These are phyloP conservation scores for Champsocephalus esox DNA, from an alignment of 2,797 vertebrate species.

Conservation along the genomic window DNA sequence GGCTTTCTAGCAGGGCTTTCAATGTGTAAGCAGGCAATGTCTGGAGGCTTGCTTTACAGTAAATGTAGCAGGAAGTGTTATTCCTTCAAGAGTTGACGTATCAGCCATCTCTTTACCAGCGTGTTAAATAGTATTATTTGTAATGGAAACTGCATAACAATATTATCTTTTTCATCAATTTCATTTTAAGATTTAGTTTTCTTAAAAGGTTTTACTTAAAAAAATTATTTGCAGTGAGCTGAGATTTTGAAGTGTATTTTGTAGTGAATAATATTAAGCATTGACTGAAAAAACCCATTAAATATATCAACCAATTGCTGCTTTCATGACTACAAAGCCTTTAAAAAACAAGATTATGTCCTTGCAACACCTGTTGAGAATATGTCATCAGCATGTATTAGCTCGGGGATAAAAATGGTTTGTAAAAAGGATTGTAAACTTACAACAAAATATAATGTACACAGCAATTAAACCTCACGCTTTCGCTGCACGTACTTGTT, in stretches of 20 bases:
- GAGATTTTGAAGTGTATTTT: constrained; percentile 21
- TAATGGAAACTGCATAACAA: background rate
- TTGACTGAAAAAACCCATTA: constrained; percentile 23
- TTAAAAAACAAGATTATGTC: constrained; percentile 57
- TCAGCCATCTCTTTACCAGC: constrained; percentile 29
- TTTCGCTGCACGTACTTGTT: background rate
- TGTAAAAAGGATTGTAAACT: background rate
- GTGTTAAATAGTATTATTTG: constrained; percentile 10
- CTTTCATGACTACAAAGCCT: constrained; percentile 75
- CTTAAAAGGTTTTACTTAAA: constrained; percentile 23
- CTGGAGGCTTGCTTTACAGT: constrained; percentile 34
- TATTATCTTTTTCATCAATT: background rate
- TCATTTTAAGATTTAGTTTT: background rate
- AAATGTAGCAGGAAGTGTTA: constrained; percentile 16
- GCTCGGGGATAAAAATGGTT: background rate
- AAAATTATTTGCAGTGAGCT: constrained; percentile 16
- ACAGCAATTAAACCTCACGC: background rate
- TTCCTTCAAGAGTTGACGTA: constrained; percentile 26
- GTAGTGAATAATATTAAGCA: constrained; percentile 16
- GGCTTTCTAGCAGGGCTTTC: constrained; percentile 35
- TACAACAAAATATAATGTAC: background rate
- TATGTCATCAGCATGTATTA: constrained; percentile 34
- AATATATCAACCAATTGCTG: constrained; percentile 50
- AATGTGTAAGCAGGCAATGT: constrained; percentile 44
- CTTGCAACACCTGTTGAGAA: constrained; percentile 28